Conservation (phyloP, 2,888 invertebrate species). For the Augochlorella aurata region DNA sequence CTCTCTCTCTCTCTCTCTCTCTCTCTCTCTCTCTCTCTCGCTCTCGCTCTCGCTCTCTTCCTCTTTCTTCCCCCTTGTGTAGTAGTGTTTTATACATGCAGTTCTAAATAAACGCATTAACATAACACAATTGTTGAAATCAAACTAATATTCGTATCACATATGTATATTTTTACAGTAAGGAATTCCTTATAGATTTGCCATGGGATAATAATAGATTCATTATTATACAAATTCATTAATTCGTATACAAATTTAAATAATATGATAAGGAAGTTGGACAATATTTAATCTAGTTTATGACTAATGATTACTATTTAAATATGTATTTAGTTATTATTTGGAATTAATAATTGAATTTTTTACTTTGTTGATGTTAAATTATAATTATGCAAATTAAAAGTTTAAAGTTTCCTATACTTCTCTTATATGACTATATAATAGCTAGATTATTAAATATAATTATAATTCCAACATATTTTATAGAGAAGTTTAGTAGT, state of each 20-base stretch:
- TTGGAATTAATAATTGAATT: too few species aligned
- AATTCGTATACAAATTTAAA: background rate
- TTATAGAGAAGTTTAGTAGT: conserved; percentile 28
- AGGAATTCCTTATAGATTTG: background rate
- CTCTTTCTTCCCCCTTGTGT: background rate
- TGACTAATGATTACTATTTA: background rate
- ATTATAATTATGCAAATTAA: too few species aligned
- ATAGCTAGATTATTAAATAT: background rate
- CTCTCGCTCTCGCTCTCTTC: background rate
- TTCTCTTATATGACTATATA: conserved; percentile 21
- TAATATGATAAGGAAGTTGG: background rate
- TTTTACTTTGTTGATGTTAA: too few species aligned
- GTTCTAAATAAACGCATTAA: background rate
- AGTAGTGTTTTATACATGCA: background rate
- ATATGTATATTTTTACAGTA: background rate
- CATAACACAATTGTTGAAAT: background rate
- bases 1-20: background rate
- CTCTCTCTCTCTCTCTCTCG: background rate
- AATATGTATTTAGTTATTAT: too few species aligned
- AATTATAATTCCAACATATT: conserved; percentile 9
- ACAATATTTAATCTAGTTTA: background rate
- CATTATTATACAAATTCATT: background rate
- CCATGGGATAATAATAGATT: background rate
- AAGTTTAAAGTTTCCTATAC: background rate
- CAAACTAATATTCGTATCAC: background rate